Percentiles rank a stretch among this genome's conserved stretches.
phyloP scores from a whole-genome alignment of 2,888 invertebrate species.

The Rhimphoctona megacephalus region DNA sequence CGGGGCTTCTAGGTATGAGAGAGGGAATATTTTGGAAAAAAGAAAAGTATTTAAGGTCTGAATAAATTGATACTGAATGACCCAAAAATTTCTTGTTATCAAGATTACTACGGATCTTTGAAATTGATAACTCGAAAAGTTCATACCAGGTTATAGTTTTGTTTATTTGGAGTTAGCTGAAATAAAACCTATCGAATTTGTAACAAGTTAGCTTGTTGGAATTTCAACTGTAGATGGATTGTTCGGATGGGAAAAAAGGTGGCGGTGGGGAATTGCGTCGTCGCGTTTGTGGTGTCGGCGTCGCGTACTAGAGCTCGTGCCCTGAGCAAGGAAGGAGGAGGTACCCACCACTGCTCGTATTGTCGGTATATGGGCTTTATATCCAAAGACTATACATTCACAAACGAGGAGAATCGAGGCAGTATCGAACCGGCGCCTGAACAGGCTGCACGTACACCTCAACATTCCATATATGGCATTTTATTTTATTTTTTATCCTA shows the following conservation, averaged over 20 bases:
- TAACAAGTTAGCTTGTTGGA: constrained; percentile 10
- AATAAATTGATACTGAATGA: not conserved
- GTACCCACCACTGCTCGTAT: constrained; percentile 63
- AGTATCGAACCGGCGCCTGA: constrained; percentile 84
- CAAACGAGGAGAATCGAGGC: constrained; percentile 71
- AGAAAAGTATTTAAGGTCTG: not conserved
- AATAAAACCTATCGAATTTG: not conserved
- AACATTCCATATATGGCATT: constrained; percentile 76
- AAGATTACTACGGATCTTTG: not conserved
- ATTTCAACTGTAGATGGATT: constrained; percentile 45
- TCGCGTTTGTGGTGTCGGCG: constrained; percentile 65
- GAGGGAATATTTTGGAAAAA: not conserved
- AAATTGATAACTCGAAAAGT: not conserved
- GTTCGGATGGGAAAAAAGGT: constrained; percentile 72
- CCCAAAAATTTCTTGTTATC: not conserved
- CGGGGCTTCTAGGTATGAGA: not conserved
- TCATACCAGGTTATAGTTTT: not conserved
- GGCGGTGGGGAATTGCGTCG: constrained; percentile 67
- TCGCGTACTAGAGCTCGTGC: constrained; percentile 63
- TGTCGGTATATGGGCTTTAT: constrained; percentile 49
- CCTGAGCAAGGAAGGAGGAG: constrained; percentile 65
- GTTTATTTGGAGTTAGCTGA: not conserved
- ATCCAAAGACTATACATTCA: constrained; percentile 28
- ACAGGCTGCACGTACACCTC: constrained; percentile 73
- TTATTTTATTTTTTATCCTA: constrained; percentile 61